Evolutionary conservation across 2,888 invertebrate species (phyloP).

Genomic region (Emmelina monodactyla): DNA sequence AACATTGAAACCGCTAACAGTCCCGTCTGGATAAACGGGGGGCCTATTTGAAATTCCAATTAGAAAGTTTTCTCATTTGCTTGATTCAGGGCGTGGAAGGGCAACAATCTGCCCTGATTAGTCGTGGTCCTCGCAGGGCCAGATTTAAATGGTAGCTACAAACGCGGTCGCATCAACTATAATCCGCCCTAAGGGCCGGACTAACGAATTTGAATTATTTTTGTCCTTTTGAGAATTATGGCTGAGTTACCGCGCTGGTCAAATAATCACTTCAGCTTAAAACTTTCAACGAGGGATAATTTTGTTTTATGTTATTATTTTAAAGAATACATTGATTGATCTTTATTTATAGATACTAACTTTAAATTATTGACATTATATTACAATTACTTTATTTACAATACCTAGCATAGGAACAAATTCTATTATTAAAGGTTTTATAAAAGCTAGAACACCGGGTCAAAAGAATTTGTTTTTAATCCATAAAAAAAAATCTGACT

Average conservation of each 20-base stretch:
- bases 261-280: background rate
- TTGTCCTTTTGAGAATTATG: conserved; percentile 13
- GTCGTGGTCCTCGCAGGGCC: conserved; percentile 47
- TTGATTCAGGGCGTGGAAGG: conserved; percentile 60
- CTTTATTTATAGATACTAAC: no score
- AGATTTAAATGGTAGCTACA: conserved; percentile 57
- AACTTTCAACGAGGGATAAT: no score
- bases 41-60: conserved; percentile 64
- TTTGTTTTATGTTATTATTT: no score
- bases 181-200: conserved; percentile 37
- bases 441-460: no score
- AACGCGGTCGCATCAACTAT: conserved; percentile 47
- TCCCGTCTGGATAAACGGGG: conserved; percentile 41
- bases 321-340: no score
- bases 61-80: conserved; percentile 66
- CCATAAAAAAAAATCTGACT: no score
- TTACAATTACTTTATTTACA: no score
- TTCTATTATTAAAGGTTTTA: no score
- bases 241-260: background rate
- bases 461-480: no score
- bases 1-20: conserved; percentile 20
- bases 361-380: no score
- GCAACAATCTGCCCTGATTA: conserved; percentile 62
- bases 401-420: no score
- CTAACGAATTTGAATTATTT: conserved; percentile 40